Evolutionary conservation across 1,140 invertebrate species (phyloP).

Genomic region (Tribolium madens): DNA sequence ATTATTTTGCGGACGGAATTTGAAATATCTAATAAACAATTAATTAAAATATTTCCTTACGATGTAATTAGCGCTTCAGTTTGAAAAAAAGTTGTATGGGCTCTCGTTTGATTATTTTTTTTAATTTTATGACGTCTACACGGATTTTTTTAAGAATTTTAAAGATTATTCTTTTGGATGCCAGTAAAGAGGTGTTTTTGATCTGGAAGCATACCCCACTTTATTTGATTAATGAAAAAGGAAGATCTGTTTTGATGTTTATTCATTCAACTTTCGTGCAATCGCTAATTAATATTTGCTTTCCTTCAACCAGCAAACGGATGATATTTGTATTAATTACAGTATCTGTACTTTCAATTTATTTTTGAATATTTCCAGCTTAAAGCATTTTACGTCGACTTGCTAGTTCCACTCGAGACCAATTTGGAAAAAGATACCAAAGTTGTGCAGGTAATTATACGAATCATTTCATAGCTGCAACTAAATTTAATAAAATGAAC

Average conservation of each 20-base stretch:
- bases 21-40: background rate
- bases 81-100: too few relatives aligned
- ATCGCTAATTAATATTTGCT: constrained; percentile 52
- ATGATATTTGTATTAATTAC: constrained; percentile 40
- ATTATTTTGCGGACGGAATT: background rate
- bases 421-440: constrained; percentile 94
- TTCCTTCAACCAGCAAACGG: constrained; percentile 36
- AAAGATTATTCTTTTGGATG: too few relatives aligned
- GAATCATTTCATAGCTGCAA: constrained; percentile 18
- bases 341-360: background rate
- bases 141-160: too few relatives aligned
- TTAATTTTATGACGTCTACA: too few relatives aligned
- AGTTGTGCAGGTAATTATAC: constrained; percentile 82
- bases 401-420: constrained; percentile 90
- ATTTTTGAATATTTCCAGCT: constrained; percentile 72
- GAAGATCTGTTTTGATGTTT: background rate
- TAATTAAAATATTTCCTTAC: too few relatives aligned
- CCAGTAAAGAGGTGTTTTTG: background rate
- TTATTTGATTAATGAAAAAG: constrained; percentile 29
- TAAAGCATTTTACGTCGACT: constrained; percentile 94
- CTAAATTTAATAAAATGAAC: background rate
- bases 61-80: too few relatives aligned
- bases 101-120: too few relatives aligned
- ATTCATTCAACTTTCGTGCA: constrained; percentile 42
- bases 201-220: background rate